These are phyloP conservation scores for Osmerus eperlanus DNA, from an alignment of 2,113 vertebrate species.

Conservation along the genomic window DNA sequence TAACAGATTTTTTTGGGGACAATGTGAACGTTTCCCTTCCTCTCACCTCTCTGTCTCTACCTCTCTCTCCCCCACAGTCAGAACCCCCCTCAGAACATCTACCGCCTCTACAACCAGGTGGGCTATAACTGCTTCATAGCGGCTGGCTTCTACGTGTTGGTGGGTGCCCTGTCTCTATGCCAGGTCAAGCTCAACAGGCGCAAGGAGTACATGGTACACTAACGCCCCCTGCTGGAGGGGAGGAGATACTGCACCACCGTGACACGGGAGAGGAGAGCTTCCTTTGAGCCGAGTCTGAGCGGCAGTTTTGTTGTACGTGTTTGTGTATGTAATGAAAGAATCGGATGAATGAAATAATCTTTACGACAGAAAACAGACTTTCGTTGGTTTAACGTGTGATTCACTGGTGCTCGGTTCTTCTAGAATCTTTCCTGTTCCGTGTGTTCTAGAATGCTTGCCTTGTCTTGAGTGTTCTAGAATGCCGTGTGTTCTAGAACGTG, in stretches of 20 bases:
- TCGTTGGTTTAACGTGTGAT: no score
- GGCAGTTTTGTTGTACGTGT: neutral
- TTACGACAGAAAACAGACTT: no score
- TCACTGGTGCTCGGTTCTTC: no score
- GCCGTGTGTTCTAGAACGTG: neutral
- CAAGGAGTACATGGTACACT: conserved; percentile 83
- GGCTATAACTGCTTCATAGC: conserved; percentile 89
- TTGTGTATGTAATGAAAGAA: no score
- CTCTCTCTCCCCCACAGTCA: conserved; percentile 20
- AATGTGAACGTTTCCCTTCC: neutral
- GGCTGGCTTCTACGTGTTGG: conserved; percentile 74
- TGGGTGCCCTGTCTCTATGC: conserved; percentile 78
- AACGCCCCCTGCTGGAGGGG: conserved; percentile 33
- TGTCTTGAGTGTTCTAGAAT: neutral
- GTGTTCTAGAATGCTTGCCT: neutral
- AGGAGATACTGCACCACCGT: neutral
- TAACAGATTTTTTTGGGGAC: neutral
- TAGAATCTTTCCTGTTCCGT: neutral
- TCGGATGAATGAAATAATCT: no score
- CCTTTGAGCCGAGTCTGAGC: neutral
- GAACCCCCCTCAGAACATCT: conserved; percentile 61
- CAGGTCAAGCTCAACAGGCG: conserved; percentile 80
- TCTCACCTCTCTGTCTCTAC: neutral
- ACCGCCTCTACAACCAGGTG: conserved; percentile 75
- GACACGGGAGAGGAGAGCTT: neutral